Conservation (phyloP, 2,888 invertebrate species). For the Athalia rosae region DNA sequence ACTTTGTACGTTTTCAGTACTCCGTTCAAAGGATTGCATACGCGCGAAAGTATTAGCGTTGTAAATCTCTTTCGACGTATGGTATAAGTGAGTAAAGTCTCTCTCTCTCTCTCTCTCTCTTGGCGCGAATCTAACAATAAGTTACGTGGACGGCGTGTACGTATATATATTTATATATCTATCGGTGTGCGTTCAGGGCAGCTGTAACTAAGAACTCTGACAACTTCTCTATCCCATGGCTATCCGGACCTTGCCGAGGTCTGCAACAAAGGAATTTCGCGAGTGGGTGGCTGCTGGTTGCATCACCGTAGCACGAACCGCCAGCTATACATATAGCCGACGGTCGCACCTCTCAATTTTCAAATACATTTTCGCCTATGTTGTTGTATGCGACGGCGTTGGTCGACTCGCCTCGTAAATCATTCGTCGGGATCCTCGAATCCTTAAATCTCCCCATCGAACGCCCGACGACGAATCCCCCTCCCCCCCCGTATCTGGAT, state of each 20-base stretch:
- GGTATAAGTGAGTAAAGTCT: slow-evolving; percentile 17
- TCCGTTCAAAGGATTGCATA: slow-evolving; percentile 24
- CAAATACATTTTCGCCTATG: slow-evolving; percentile 13
- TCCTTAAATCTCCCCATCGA: no score
- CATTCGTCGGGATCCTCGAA: no score
- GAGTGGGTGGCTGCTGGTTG: slow-evolving; percentile 44
- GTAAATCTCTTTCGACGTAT: slow-evolving; percentile 41
- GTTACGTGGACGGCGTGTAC: no score
- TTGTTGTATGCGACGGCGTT: slow-evolving; percentile 21
- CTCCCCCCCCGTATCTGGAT: no score
- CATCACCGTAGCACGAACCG: slow-evolving; percentile 21
- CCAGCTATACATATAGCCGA: background rate
- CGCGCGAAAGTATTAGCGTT: slow-evolving; percentile 35
- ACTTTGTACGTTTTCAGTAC: background rate
- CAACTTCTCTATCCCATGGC: slow-evolving; percentile 6
- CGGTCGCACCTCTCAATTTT: slow-evolving; percentile 41
- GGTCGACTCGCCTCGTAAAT: slow-evolving; percentile 13
- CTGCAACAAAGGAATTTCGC: slow-evolving; percentile 45
- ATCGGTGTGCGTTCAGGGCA: background rate
- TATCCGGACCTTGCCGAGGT: slow-evolving; percentile 34
- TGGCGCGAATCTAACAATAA: no score
- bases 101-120: background rate
- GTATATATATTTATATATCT: no score
- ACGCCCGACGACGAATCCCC: no score
- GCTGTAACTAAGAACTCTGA: slow-evolving; percentile 12